Evolutionary conservation across 2,888 invertebrate species (phyloP), one percentile per base, ranked within the genome.

Genomic region (Linnaemya tessellans): DNA sequence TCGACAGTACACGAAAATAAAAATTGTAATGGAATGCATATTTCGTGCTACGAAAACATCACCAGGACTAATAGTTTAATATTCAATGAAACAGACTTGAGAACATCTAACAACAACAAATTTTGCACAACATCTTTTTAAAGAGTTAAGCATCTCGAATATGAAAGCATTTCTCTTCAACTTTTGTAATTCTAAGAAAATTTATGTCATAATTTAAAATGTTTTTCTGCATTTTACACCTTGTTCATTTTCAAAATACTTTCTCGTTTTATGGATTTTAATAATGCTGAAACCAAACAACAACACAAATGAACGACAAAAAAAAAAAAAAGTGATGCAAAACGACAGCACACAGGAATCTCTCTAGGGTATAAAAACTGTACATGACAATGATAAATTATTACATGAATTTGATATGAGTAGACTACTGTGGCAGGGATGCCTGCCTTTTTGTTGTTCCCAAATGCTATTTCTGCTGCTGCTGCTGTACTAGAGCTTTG

Each of bases 351-450:
- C 41, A 75, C 22, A 58, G 49, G 65, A 75, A 71, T 79, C 70
- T 80, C 70, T 75, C 74, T 15, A 10, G 74, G 74, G 78, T 58
- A 58, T 82, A 82, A 54, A 85, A 82, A 75, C 73, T 85, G 79
- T 75, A 82, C 82, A 80, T 85, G 85, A 85, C 85, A 85, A 80
- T 85, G 85, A 85, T 85, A 85, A 85, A 85, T 85, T 82, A 85
- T 85, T 82, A 77, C 82, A 85, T 85, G 82, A 81, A 85, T 85
- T 85, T 82, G 81, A 81, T 85, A 79, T 74, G 81, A 85, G 74
- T 22, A 58, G 56, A 41, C 49, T 18, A 51, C 9, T 35, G 49
- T 46, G 56, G 56, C 56, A 58, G 58, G 18, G 35, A 65, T 35
- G 67, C 10, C 18, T 46, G 20, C 13, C 51, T 78, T 67, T 30